Evolutionary conservation across 2,888 invertebrate species (phyloP).

Genomic region (Pristionchus japonicus): DNA sequence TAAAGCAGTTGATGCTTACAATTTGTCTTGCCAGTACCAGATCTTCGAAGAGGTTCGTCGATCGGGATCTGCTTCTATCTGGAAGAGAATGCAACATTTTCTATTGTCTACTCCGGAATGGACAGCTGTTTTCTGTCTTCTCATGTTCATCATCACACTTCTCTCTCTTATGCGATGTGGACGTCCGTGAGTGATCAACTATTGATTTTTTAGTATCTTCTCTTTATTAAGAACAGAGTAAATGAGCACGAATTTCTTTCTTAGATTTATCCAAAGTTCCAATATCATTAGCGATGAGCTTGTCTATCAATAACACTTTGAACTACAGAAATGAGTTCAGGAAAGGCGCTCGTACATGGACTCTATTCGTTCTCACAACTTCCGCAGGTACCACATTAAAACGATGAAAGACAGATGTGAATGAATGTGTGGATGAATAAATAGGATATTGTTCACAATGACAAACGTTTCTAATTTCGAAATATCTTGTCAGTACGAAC

Average conservation of each 20-base stretch:
- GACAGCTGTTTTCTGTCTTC: constrained; percentile 2
- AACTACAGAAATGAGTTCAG: no score
- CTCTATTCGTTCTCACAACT: neutral
- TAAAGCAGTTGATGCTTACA: neutral
- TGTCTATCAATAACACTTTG: no score
- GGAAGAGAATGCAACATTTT: constrained; percentile 36
- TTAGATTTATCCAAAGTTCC: no score
- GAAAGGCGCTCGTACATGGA: neutral
- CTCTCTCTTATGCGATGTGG: neutral
- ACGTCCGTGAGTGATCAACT: neutral
- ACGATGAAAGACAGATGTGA: no score
- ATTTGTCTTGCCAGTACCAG: neutral
- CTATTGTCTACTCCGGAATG: neutral
- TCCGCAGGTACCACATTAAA: neutral
- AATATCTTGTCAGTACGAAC: no score
- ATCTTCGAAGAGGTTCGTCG: constrained; percentile 34
- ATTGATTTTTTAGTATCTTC: neutral
- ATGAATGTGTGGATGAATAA: no score
- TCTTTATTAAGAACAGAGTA: neutral
- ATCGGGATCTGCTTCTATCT: neutral
- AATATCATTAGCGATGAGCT: no score
- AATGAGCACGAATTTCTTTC: no score
- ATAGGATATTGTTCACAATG: no score
- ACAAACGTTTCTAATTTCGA: no score
- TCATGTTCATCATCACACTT: neutral